Percentiles rank a stretch among this genome's conserved stretches.
Evolutionary conservation across 2,888 invertebrate species (phyloP).

Genomic region (Perizoma affinitatum): DNA sequence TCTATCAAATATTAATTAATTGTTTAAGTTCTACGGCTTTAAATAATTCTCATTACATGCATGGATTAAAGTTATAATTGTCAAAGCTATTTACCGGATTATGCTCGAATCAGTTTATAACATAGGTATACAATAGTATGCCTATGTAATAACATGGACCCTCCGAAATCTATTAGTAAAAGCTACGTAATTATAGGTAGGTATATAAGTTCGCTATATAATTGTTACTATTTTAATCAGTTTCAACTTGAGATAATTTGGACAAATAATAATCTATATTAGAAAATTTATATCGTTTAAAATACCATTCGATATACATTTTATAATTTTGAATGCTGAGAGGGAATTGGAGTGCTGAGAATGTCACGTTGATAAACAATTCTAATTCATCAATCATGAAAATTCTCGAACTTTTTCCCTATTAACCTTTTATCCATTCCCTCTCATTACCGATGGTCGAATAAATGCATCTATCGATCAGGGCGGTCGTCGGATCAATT

Average conservation of each 20-base stretch:
- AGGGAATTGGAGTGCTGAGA: no score
- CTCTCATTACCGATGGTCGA: constrained; percentile 42
- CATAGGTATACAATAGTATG: background rate
- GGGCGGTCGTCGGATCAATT: constrained; percentile 77
- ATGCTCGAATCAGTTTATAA: constrained; percentile 4
- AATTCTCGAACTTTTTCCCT: constrained; percentile 7
- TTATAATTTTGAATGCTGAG: no score
- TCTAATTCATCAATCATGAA: constrained; percentile 11
- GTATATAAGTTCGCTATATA: no score
- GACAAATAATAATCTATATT: no score
- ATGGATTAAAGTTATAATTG: constrained; percentile 22
- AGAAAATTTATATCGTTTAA: no score
- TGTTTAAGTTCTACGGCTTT: background rate
- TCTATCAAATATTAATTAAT: background rate
- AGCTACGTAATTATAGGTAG: no score
- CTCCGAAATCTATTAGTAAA: no score
- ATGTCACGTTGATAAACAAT: background rate
- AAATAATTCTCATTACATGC: constrained; percentile 20
- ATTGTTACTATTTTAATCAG: no score
- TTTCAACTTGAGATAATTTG: no score
- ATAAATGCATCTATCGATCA: constrained; percentile 51
- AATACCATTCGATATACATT: no score
- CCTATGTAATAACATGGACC: no score
- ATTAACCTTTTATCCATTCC: constrained; percentile 7
- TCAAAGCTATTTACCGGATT: constrained; percentile 18